Percentiles rank a stretch among this genome's conserved stretches.
These are phyloP conservation scores for Pegea sp. DNA, from an alignment of 23 tunicate genomes.

Conservation along the genomic window DNA sequence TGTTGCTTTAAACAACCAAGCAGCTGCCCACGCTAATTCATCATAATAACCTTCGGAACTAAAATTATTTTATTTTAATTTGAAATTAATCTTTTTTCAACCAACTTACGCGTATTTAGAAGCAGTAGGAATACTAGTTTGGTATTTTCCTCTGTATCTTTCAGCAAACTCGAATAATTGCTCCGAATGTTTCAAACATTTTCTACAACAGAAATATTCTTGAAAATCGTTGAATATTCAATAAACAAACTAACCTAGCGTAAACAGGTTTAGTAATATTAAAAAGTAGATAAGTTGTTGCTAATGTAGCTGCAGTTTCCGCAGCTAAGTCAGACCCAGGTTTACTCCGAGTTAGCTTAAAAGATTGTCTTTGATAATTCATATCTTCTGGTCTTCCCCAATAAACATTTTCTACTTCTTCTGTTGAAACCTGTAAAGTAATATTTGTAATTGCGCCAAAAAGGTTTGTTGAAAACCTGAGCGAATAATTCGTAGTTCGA, in stretches of 20 bases:
- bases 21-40: constrained; percentile 90
- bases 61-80: neutral
- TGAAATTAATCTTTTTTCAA: neutral
- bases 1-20: constrained; percentile 75
- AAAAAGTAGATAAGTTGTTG: constrained; percentile 59
- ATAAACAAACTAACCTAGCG: constrained; percentile 12
- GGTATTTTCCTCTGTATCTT: constrained; percentile 52
- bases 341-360: constrained; percentile 22
- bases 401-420: constrained; percentile 18
- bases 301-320: constrained; percentile 82
- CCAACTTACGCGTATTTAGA: constrained; percentile 19
- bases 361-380: constrained; percentile 39
- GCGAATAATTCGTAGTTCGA: constrained; percentile 29
- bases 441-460: neutral
- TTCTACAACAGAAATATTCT: neutral
- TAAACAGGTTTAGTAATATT: constrained; percentile 27
- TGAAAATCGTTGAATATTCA: neutral
- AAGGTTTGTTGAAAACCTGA: constrained; percentile 22
- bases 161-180: constrained; percentile 47
- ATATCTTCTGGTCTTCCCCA: constrained; percentile 96
- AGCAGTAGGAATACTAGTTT: constrained; percentile 44
- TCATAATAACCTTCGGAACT: constrained; percentile 44
- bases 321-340: constrained; percentile 92
- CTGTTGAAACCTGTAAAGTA: constrained; percentile 27
- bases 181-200: constrained; percentile 25